Evolutionary conservation across 2,888 invertebrate genomes (phyloP).

Genomic region (Nebria salina): DNA sequence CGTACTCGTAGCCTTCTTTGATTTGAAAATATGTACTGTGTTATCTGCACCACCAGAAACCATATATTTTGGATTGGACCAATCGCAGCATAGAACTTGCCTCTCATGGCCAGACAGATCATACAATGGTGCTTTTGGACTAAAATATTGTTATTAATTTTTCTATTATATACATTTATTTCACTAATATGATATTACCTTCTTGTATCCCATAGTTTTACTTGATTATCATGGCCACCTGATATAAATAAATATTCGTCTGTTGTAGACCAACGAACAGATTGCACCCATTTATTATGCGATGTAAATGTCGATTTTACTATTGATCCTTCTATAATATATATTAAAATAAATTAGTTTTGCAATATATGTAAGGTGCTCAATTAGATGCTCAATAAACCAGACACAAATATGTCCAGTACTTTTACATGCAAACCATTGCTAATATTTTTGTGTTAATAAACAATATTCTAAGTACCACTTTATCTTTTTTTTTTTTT

Average conservation of each 20-base stretch:
- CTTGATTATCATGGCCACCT: slow-evolving; percentile 88
- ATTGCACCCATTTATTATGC: slow-evolving; percentile 92
- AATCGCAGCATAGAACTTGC: slow-evolving; percentile 92
- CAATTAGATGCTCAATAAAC: no score
- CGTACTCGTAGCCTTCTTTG: slow-evolving; percentile 30
- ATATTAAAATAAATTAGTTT: not conserved
- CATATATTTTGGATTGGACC: slow-evolving; percentile 87
- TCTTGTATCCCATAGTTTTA: slow-evolving; percentile 96
- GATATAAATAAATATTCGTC: slow-evolving; percentile 89
- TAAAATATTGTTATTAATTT: slow-evolving; percentile 61
- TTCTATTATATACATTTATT: not conserved
- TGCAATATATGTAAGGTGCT: no score
- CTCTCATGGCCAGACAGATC: slow-evolving; percentile 94
- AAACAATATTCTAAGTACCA: no score
- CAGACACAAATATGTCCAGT: no score
- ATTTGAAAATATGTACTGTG: slow-evolving; percentile 86
- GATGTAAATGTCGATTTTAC: slow-evolving; percentile 89
- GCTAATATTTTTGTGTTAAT: no score
- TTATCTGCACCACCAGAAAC: slow-evolving; percentile 95
- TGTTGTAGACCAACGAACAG: slow-evolving; percentile 87
- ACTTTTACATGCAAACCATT: no score
- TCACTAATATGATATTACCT: slow-evolving; percentile 67
- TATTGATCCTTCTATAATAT: slow-evolving; percentile 78
- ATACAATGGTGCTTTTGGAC: slow-evolving; percentile 90
- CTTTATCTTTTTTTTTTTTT: no score